Evolutionary conservation across 2,113 vertebrate genomes (phyloP), one percentile per base, ranked within the genome.

Genomic region (Muscicapa adusta): DNA sequence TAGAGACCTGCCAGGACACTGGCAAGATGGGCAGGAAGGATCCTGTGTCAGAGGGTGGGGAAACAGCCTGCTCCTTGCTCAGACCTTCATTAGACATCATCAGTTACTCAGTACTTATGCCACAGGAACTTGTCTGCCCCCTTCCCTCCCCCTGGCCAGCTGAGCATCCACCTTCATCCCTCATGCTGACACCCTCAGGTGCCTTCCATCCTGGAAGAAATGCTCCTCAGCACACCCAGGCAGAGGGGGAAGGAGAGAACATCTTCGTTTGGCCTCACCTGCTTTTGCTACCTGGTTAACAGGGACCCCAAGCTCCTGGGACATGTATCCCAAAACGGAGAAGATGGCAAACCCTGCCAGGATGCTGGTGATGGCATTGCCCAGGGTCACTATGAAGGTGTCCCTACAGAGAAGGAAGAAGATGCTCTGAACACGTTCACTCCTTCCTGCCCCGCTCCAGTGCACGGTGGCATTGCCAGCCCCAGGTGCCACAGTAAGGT

Each of bases 301-400:
- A 58, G 98, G 98, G 68, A 98, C 98, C 17, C 97, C 98, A 79
- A 98, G 97, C 86, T 98, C 98, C 96, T 98, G 97, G 43, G 98
- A 98, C 98, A 98, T 98, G 94, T 98, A 98, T 65, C 98, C 98
- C 97, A 98, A 94, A 92, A 98, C 98, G 0, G 98, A 98, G 97
- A 98, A 98, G 95, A 98, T 98, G 87, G 98, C 98, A 95, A 98
- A 98, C 29, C 98, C 98, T 50, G 98, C 98, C 93, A 98, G 93
- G 94, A 98, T 98, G 96, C 98, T 98, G 96, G 98, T 98, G 96
- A 98, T 86, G 75, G 98, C 98, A 14, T 98, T 98, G 68, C 98
- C 98, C 96, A 98, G 90, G 45, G 98, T 98, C 90, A 98, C 98
- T 56, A 98, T 98, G 95, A 98, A 98, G 45, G 98, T 98, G 94